Conservation (phyloP, 2,113 vertebrate genomes). For the Dendropsophus ebraccatus region DNA sequence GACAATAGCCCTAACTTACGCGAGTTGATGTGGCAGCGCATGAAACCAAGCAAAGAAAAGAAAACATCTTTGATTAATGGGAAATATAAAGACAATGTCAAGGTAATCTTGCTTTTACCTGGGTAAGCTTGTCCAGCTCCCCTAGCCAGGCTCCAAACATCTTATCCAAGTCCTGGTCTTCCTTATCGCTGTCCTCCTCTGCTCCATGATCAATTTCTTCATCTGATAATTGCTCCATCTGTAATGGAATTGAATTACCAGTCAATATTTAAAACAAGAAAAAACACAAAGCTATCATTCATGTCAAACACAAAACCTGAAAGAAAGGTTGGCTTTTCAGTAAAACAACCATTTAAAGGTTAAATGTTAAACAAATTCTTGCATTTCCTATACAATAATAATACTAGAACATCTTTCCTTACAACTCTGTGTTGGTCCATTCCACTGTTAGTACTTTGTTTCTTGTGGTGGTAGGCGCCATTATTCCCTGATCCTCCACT, state of each 20-base stretch:
- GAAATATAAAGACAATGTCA: too few relatives aligned
- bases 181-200: constrained; percentile 97
- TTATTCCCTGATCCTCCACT: not conserved
- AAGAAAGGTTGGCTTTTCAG: not conserved
- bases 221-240: constrained; percentile 98
- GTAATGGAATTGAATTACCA: constrained; percentile 45
- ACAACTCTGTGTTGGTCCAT: too few relatives aligned
- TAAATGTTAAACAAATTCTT: too few relatives aligned
- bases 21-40: too few relatives aligned
- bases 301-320: not conserved
- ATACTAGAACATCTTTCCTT: too few relatives aligned
- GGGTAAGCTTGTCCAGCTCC: constrained; percentile 95
- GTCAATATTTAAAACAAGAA: not conserved
- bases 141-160: constrained; percentile 99
- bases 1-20: too few relatives aligned
- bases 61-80: too few relatives aligned
- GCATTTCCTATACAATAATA: too few relatives aligned
- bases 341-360: not conserved
- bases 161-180: constrained; percentile 97
- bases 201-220: constrained; percentile 96
- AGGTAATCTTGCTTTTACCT: constrained; percentile 68
- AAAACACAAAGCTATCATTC: not conserved
- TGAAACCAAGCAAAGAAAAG: too few relatives aligned
- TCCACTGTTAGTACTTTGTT: not conserved
- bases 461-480: not conserved